These are phyloP conservation scores for Brachionus sp. DNA, from an alignment of 1,140 invertebrate genomes.

Conservation along the genomic window DNA sequence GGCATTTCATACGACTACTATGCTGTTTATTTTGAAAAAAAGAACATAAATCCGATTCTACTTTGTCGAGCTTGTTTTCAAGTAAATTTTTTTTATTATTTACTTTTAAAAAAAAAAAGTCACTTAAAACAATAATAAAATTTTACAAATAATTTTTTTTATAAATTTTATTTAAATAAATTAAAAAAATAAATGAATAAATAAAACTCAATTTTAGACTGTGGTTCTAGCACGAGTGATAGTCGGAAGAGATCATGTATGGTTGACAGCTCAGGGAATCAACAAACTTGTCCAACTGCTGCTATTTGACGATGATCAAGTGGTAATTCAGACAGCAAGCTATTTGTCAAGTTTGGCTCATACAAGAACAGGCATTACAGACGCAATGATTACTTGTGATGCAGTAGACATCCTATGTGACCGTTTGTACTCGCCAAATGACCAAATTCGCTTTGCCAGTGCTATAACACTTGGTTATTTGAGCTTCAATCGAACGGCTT, in stretches of 20 bases:
- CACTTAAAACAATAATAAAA: too few species aligned
- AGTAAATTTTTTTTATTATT: slow-evolving; percentile 49
- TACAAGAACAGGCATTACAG: slow-evolving; percentile 58
- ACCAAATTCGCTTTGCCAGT: slow-evolving; percentile 50
- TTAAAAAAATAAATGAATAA: neutral
- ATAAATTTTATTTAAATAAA: slow-evolving; percentile 44
- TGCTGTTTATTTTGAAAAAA: slow-evolving; percentile 53
- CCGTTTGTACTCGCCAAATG: neutral
- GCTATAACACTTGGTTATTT: slow-evolving; percentile 58
- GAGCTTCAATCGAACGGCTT: slow-evolving; percentile 58
- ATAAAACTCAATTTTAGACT: slow-evolving; percentile 50
- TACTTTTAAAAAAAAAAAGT: neutral
- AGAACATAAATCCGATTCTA: slow-evolving; percentile 50
- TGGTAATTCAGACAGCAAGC: slow-evolving; percentile 3
- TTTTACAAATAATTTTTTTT: too few species aligned
- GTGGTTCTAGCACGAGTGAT: slow-evolving; percentile 58
- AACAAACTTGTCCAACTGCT: slow-evolving; percentile 53
- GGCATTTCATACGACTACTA: slow-evolving; percentile 56
- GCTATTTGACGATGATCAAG: slow-evolving; percentile 22
- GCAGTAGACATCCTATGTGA: slow-evolving; percentile 40
- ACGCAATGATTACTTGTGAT: slow-evolving; percentile 58
- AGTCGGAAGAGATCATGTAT: slow-evolving; percentile 55
- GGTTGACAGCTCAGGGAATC: slow-evolving; percentile 55
- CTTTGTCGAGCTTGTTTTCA: slow-evolving; percentile 57
- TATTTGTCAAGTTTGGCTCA: slow-evolving; percentile 56